phyloP scores from a whole-genome alignment of 2,113 vertebrate genomes.

The Channa maculata region DNA sequence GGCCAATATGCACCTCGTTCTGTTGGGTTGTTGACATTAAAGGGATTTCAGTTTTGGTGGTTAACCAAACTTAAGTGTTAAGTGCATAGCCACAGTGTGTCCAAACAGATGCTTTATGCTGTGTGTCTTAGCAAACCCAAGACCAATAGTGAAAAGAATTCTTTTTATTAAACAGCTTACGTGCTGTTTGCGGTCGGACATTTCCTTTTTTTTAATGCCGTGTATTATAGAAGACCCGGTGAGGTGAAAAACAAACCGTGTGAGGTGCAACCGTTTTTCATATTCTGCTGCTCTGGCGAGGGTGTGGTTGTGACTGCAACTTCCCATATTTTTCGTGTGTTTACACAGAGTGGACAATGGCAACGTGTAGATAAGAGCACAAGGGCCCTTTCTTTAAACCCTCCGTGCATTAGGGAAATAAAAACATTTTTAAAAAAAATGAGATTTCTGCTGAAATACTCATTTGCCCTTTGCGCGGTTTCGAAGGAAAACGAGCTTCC shows the following conservation, averaged over 20 bases:
- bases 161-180: neutral
- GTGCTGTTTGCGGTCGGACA: neutral
- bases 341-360: neutral
- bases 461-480: conserved; percentile 4
- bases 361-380: neutral
- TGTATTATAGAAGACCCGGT: neutral
- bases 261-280: neutral
- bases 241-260: neutral
- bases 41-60: no score
- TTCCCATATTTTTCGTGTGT: neutral
- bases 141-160: no score
- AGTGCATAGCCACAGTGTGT: no score
- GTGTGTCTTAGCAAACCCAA: no score
- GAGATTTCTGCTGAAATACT: conserved; percentile 12
- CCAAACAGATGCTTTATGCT: no score
- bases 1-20: neutral
- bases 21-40: neutral
- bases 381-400: neutral
- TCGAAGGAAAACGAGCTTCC: neutral
- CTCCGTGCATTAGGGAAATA: neutral
- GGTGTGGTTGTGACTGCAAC: neutral
- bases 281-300: neutral
- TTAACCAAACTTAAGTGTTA: no score
- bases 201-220: neutral
- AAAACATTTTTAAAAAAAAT: neutral